Base-by-base conservation (phyloP, 2,113 vertebrate species). In the Seriola rivoliana region DNA sequence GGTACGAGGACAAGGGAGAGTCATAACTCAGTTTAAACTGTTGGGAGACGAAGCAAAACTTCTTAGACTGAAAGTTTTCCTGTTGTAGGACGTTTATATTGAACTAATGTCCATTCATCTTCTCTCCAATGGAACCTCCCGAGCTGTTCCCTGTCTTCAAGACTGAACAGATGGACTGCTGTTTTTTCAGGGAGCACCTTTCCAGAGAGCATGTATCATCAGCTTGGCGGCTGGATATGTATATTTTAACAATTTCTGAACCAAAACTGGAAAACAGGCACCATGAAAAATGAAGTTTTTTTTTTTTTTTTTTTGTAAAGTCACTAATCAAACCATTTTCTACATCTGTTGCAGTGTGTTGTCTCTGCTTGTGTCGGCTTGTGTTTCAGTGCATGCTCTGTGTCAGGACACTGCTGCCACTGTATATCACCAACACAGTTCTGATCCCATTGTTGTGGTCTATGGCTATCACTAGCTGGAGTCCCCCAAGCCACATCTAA, bases 371-470 rank as follows among this genome's bases (percentile, higher is more conserved):
- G 57, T 84, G 70, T 80, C 77, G 58, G 59, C 58, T 84, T 23
- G 11, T 73, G 78, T 89, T 90, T 78, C 42, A 76, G 80, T 40
- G 73, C 44, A 29, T 25, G 69, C 68, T 86, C 32, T 71, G 58
- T 65, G 60, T 79, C 63, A 23, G 59, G 78, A 14, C 82, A 71
- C 67, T 32, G 71, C 90, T 91, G 89, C 89, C 88, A 87, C 85
- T 85, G 88, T 83, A 55, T 46, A 90, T 90, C 85, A 80, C 58
- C 68, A 57, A 76, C 82, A 65, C 57, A 79, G 69, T 17, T 48
- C 66, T 46, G 89, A 88, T 64, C 55, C 48, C 57, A 84, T 71
- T 89, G 80, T 80, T 92, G 91, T 85, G 87, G 91, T 84, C 57
- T 13, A 7, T 57, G 81, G 32, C 82, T 90, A 78, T 88, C 85